Evolutionary conservation across 2,113 vertebrate genomes (phyloP).

Genomic region (Lepus americanus): DNA sequence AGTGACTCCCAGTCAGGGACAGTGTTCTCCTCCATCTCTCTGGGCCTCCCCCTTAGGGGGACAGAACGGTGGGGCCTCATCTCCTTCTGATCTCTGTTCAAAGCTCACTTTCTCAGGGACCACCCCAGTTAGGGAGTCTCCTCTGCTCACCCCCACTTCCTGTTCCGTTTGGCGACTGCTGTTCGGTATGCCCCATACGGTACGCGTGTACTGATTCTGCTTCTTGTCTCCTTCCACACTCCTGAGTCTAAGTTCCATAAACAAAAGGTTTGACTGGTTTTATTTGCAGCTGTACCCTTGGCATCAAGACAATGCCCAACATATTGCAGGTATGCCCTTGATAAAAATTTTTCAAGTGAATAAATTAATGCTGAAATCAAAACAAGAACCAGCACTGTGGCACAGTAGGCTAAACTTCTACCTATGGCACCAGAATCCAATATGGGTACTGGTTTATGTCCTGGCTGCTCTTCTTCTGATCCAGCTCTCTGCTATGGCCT

Average conservation of each 20-base stretch:
- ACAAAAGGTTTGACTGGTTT: background rate
- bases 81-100: background rate
- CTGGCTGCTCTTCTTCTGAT: no score
- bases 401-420: no score
- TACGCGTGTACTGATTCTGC: fast-evolving
- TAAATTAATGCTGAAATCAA: background rate
- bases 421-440: no score
- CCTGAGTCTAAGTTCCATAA: background rate
- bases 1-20: background rate
- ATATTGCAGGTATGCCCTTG: background rate
- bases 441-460: no score
- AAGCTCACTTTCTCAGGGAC: background rate
- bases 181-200: fast-evolving
- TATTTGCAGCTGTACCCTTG: background rate
- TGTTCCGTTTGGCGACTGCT: fast-evolving
- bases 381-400: no score
- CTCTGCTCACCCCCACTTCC: fast-evolving
- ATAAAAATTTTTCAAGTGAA: background rate
- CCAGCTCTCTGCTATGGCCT: no score
- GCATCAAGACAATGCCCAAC: background rate
- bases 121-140: no score
- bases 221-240: background rate
- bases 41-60: fast-evolving
- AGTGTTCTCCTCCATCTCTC: background rate
- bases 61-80: fast-evolving